Evolutionary conservation across 2,113 vertebrate species (phyloP).

Genomic region (Pelobates fuscus): DNA sequence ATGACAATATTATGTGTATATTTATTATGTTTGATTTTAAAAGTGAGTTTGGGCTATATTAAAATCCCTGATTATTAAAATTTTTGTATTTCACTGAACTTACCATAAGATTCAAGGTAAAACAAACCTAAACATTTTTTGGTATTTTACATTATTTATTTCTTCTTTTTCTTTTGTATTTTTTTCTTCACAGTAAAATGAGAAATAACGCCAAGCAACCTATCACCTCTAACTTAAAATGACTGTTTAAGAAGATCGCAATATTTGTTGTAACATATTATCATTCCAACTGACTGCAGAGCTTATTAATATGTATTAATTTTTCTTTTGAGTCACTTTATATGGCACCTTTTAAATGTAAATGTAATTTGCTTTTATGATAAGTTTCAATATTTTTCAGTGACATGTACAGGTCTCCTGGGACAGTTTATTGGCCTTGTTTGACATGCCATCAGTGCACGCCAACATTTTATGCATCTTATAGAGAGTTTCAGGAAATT

Average conservation of each 20-base stretch:
- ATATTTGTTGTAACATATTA: constrained; percentile 47
- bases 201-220: constrained; percentile 15
- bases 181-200: constrained; percentile 11
- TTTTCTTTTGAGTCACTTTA: constrained; percentile 31
- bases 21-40: no score
- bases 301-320: constrained; percentile 49
- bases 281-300: constrained; percentile 36
- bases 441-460: constrained; percentile 27
- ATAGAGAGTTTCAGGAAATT: constrained; percentile 5
- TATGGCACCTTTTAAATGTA: constrained; percentile 45
- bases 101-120: no score
- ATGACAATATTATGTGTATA: no score
- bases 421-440: constrained; percentile 40
- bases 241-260: constrained; percentile 42
- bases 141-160: constrained; percentile 30
- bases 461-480: constrained; percentile 14
- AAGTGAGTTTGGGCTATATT: no score
- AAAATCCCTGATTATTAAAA: no score
- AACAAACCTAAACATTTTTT: constrained; percentile 24
- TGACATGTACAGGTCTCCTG: constrained; percentile 37
- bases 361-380: constrained; percentile 49
- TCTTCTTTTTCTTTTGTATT: no score
- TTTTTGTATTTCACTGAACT: no score
- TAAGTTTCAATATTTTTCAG: constrained; percentile 41
- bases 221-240: constrained; percentile 32